Evolutionary conservation across 2,113 vertebrate species (phyloP), one percentile per base, ranked within the genome.

Genomic region (Poeciliopsis occidentalis): DNA sequence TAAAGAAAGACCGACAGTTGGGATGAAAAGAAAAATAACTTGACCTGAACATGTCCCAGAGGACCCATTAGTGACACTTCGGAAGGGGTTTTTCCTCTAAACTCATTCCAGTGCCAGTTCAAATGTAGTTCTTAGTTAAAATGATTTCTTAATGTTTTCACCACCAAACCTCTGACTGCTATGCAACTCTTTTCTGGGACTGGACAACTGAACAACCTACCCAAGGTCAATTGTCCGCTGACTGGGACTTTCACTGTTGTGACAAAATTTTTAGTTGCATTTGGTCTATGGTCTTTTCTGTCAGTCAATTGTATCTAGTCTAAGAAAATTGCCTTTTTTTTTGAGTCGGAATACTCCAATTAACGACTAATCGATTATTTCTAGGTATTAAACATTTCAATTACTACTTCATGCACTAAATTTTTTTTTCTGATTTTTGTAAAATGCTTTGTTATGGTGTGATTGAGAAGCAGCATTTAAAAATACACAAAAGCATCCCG

Each of bases 11-110:
- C 60, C 54, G 78, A 75, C 73, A 65, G 31, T 29, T 51, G 26
- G 29, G 41, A 63, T 26, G 32, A 57, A 63, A 47, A n/a, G 17
- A 24, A 67, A 47, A 7, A 69, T 12, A 72, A 65, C 61, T 74
- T 72, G 66, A 88, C 69, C 60, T 60, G 64, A 61, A 79, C 73
- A 60, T 74, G 61, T 70, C 62, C 51, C 17, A 47, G 65, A 64
- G 68, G 61, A 4, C 15, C 26, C n/a, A 27, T 54, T 54, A 61
- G 62, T 54, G 32, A 73, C 64, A 64, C 75, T 26, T 41, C 61
- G 0, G 75, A 57, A 11, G 60, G 51, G 44, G 24, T 57, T 57
- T 57, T 57, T 57, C 51, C 51, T 57, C 24, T 7, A 57, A 57
- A 57, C 51, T 57, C 7, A 24, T n/a, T 57, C 7, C 51, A n/a